These are phyloP conservation scores for Zapornia atra DNA, from an alignment of 2,113 vertebrate genomes.

Conservation along the genomic window DNA sequence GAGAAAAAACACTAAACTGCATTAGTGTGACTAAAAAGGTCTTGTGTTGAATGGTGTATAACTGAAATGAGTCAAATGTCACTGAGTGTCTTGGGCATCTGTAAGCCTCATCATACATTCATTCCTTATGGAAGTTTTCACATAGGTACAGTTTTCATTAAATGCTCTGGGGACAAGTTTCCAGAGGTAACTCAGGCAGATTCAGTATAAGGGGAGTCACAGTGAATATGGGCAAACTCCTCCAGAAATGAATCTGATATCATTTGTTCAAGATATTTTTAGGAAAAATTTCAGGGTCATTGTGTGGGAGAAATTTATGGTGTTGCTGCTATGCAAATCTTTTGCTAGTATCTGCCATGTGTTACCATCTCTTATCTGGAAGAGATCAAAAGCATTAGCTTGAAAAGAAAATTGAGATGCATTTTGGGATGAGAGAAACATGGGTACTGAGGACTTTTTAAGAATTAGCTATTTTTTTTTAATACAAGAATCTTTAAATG, in stretches of 20 bases:
- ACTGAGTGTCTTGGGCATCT: background rate
- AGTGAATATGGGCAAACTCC: background rate
- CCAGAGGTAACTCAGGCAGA: background rate
- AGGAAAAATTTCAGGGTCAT: background rate
- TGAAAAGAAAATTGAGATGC: background rate
- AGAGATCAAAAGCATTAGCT: background rate
- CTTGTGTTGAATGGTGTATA: background rate
- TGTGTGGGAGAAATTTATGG: background rate
- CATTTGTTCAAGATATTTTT: background rate
- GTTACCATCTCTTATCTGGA: background rate
- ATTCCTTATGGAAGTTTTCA: background rate
- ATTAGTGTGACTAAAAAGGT: background rate
- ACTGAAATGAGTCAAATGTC: background rate
- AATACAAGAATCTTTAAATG: background rate
- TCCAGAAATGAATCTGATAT: background rate
- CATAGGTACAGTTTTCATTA: background rate
- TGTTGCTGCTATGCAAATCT: background rate
- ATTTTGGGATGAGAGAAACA: background rate
- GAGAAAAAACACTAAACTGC: background rate
- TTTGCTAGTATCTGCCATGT: background rate
- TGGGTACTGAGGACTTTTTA: rapidly evolving
- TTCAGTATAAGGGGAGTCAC: background rate
- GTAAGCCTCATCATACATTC: background rate
- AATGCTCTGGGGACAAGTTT: background rate
- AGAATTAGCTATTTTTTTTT: background rate